Percentiles rank a stretch among this genome's conserved stretches.
These are phyloP conservation scores for Casuarius casuarius DNA, from an alignment of 2,113 vertebrate genomes.

Conservation along the genomic window DNA sequence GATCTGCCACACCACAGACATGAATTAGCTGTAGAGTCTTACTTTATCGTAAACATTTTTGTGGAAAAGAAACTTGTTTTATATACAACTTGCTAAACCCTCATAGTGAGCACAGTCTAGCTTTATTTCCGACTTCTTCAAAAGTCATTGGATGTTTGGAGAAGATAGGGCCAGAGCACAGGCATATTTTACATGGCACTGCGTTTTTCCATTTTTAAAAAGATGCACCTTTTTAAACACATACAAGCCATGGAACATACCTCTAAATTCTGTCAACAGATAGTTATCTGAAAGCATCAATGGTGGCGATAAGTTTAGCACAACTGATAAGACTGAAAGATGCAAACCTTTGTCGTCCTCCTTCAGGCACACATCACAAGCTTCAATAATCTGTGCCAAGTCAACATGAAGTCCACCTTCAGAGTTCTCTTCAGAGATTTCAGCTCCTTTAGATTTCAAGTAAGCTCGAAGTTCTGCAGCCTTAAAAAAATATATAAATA, in stretches of 20 bases:
- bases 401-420: constrained; percentile 94
- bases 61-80: not conserved
- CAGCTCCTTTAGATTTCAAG: constrained; percentile 94
- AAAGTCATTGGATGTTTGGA: not conserved
- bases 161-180: not conserved
- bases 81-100: not conserved
- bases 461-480: constrained; percentile 93
- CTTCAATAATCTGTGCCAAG: constrained; percentile 96
- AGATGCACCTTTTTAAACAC: not conserved
- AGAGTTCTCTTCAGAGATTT: constrained; percentile 95
- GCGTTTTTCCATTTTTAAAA: not conserved
- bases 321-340: not conserved
- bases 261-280: not conserved
- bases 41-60: not conserved
- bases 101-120: not conserved
- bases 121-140: not conserved
- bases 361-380: constrained; percentile 92
- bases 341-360: constrained; percentile 95
- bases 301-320: fast-evolving
- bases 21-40: not conserved
- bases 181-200: not conserved
- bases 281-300: not conserved
- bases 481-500: constrained; percentile 61
- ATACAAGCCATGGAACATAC: fast-evolving
- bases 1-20: not conserved